These are phyloP conservation scores for Amazona finschi DNA, from an alignment of 2,797 vertebrate genomes.

Conservation along the genomic window DNA sequence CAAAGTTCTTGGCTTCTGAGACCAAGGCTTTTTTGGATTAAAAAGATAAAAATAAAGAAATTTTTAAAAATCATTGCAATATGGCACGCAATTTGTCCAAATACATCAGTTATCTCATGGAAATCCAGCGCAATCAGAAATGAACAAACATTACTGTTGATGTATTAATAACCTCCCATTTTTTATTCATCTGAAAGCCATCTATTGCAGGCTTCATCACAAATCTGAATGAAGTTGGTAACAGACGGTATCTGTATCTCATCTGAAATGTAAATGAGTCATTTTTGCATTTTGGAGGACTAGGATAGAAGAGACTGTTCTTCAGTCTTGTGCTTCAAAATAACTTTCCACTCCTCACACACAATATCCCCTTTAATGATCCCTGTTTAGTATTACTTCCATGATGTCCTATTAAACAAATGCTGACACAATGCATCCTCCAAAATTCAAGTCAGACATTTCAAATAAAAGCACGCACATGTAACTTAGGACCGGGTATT, in stretches of 20 bases:
- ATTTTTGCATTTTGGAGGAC: conserved; percentile 23
- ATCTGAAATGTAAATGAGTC: conserved; percentile 55
- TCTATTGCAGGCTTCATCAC: background rate
- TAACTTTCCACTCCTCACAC: background rate
- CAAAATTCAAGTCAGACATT: background rate
- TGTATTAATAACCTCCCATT: background rate
- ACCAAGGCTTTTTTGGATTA: background rate
- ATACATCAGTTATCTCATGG: background rate
- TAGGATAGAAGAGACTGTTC: conserved; percentile 25
- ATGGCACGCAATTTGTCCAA: background rate
- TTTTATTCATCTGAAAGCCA: background rate
- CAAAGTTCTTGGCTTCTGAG: background rate
- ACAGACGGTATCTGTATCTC: conserved; percentile 28
- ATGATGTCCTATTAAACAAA: conserved; percentile 25
- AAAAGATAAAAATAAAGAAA: background rate
- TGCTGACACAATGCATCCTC: background rate
- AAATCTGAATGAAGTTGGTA: conserved; percentile 34
- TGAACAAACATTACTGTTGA: background rate
- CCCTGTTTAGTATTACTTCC: background rate
- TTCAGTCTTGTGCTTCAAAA: conserved; percentile 40
- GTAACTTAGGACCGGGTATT: fast-evolving
- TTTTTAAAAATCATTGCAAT: background rate
- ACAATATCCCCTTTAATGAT: conserved; percentile 30
- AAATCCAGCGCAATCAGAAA: background rate
- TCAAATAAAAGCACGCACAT: background rate